Percentiles rank a stretch among this genome's conserved stretches.
Conservation (phyloP, 2,888 invertebrate genomes). For the Drosophila meridiana region DNA sequence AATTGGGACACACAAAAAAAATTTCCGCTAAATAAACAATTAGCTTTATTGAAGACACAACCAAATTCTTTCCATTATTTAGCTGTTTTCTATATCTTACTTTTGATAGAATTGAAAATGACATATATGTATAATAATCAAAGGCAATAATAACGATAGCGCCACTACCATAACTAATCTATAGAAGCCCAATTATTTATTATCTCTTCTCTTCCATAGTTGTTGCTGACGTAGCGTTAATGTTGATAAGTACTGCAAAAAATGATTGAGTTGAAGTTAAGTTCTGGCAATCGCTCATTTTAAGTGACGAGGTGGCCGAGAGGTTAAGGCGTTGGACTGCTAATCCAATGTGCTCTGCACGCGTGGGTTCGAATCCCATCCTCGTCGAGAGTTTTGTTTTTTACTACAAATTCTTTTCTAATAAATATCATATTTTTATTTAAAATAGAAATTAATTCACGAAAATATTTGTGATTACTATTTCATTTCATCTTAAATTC, state of each 20-base stretch:
- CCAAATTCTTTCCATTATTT: not conserved
- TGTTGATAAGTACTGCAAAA: conserved; percentile 37
- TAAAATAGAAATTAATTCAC: not conserved
- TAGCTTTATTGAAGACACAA: not conserved
- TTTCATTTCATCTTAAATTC: no score
- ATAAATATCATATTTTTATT: not conserved
- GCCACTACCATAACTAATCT: not conserved
- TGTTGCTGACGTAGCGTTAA: conserved; percentile 15
- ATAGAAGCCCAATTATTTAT: not conserved
- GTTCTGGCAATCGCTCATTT: not conserved
- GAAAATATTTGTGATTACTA: no score
- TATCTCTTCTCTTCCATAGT: conserved; percentile 11
- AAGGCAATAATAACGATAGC: not conserved
- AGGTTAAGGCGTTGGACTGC: conserved; percentile 95
- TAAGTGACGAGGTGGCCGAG: conserved; percentile 91
- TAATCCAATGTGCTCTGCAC: conserved; percentile 94
- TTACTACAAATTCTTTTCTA: not conserved
- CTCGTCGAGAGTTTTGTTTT: conserved; percentile 86
- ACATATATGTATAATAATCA: conserved; percentile 31
- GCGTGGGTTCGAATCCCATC: conserved; percentile 95
- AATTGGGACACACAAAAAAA: not conserved
- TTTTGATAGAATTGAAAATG: not conserved
- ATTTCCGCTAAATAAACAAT: not conserved
- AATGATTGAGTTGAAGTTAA: not conserved
- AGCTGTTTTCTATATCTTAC: not conserved